A percentile compares a stretch with the other conserved stretches of the same genome.
Evolutionary conservation across 2,113 vertebrate genomes (phyloP).

Genomic region (Lonchura striata): DNA sequence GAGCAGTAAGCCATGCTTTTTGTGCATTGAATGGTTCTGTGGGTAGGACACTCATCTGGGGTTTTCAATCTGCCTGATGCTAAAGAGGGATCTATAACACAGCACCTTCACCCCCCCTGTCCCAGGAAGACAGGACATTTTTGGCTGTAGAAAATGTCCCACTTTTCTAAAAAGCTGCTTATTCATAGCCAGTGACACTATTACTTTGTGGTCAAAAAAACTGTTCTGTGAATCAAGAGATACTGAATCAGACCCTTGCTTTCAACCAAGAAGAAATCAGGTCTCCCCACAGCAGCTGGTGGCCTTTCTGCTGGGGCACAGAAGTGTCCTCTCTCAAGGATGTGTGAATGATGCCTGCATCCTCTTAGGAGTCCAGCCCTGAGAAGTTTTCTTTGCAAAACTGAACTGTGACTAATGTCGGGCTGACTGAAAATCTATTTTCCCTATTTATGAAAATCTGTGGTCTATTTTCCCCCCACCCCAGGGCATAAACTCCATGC

Average conservation of each 20-base stretch:
- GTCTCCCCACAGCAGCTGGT: neutral
- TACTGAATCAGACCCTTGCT: neutral
- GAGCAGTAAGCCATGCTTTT: neutral
- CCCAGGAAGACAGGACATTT: neutral
- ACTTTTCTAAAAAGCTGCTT: neutral
- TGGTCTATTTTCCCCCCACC: neutral
- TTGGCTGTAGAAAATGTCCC: neutral
- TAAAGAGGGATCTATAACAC: neutral
- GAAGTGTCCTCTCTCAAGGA: neutral
- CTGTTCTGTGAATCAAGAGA: neutral
- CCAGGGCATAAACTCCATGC: neutral
- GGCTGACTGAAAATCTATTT: neutral
- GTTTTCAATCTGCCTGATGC: neutral
- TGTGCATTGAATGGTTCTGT: neutral
- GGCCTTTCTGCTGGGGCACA: neutral
- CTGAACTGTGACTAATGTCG: neutral
- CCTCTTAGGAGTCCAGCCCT: neutral
- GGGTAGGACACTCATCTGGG: neutral
- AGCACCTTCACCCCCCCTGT: neutral
- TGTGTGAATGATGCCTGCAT: rapidly evolving
- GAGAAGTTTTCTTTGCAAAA: neutral
- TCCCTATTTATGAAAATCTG: neutral
- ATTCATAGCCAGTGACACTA: neutral
- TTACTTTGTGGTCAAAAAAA: neutral
- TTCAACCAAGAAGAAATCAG: neutral